Evolutionary conservation across 1,140 invertebrate genomes (phyloP), one percentile per base, ranked within the genome.

Genomic region (Cardiocondyla obscurior): DNA sequence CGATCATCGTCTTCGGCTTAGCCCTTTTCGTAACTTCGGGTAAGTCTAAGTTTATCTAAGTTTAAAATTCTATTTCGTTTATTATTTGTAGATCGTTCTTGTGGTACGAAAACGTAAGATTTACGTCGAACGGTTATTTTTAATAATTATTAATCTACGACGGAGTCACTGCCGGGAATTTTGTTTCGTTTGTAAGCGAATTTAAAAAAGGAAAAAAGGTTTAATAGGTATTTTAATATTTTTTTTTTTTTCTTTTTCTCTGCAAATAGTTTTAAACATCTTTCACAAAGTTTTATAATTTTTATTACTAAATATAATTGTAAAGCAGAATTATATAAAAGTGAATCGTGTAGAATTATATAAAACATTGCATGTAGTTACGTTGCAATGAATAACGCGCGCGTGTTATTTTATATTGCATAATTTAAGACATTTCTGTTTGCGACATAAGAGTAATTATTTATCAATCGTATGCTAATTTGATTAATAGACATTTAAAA

Each of bases 11-110:
- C 30, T 55, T 86, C 12, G 77, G 69, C 8, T 2, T 90, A 42
- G 28, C 65, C 16, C 42, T 81, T 19, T 25, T 86, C 3, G 57
- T 62, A 12, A 77, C 74, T 22, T 83, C 87, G 49, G 87, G 88
- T 90, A 49, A 85, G 83, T 72, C 14, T 14, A 7, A 16, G 14
- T 12, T 58, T 30, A 2, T 53, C 4, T 22, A 10, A 28, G 36
- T 6, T n/a, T 1, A 28, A 51, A 42, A 67, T 5, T 3, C 10
- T 58, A 16, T 46, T 10, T 4, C n/a, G n/a, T n/a, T n/a, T n/a
- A n/a, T n/a, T n/a, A n/a, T n/a, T n/a, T n/a, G n/a, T n/a, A 28
- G 8, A 51, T 46, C 19, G 1, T 25, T 36, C 3, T 44, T 36
- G 30, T 12, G 0, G 57, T 22, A 55, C 22, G 2, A 72, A 58